Conservation (phyloP, 1,140 invertebrate species). For the Bombus difficillimus region DNA sequence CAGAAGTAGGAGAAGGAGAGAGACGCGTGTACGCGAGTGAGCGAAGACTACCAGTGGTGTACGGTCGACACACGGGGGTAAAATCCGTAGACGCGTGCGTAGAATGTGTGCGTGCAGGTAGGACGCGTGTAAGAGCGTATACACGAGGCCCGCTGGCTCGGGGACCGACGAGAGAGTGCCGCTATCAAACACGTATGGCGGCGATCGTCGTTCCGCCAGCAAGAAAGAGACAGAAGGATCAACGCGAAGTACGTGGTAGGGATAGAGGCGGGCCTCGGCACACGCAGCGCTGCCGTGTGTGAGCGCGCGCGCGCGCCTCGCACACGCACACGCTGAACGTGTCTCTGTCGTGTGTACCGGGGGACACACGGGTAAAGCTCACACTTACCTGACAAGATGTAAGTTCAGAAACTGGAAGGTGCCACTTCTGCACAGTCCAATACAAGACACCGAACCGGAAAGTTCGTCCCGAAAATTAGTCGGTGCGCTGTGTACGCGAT, state of each 20-base stretch:
- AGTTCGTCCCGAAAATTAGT: slow-evolving; percentile 76
- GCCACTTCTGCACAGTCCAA: slow-evolving; percentile 82
- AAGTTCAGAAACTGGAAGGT: slow-evolving; percentile 82
- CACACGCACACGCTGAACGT: neutral
- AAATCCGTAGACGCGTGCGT: slow-evolving; percentile 37
- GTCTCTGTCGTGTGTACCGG: slow-evolving; percentile 41
- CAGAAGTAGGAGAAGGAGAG: neutral
- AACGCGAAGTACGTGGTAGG: slow-evolving; percentile 60
- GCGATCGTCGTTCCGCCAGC: slow-evolving; percentile 37
- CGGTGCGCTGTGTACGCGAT: slow-evolving; percentile 2
- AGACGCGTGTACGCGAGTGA: slow-evolving; percentile 42
- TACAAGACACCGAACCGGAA: slow-evolving; percentile 82
- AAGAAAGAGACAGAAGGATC: slow-evolving; percentile 20
- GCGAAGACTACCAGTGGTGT: slow-evolving; percentile 56
- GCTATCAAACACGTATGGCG: slow-evolving; percentile 73
- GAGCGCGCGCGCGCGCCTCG: slow-evolving; percentile 52
- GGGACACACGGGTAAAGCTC: slow-evolving; percentile 77
- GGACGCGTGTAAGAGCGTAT: neutral
- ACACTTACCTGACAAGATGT: slow-evolving; percentile 82
- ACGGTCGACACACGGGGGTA: slow-evolving; percentile 63
- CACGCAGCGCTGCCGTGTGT: slow-evolving; percentile 22
- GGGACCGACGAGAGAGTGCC: slow-evolving; percentile 41
- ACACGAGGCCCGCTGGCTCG: neutral
- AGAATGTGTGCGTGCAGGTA: neutral
- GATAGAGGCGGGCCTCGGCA: slow-evolving; percentile 75